Conservation (phyloP, 2,888 invertebrate species). For the Campaea margaritaria region DNA sequence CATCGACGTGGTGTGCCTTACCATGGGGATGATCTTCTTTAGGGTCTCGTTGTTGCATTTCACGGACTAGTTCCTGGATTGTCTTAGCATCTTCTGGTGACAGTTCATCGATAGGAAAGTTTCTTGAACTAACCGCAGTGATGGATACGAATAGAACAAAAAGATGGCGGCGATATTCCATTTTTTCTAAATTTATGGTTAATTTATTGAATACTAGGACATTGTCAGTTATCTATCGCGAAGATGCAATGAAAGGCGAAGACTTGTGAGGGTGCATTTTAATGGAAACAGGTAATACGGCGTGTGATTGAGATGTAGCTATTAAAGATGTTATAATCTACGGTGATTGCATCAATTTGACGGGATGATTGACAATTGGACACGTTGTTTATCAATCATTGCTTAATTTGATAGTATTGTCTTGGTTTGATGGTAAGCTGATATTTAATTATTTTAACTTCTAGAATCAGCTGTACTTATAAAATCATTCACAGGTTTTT, state of each 20-base stretch:
- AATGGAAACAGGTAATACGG: conserved; percentile 7
- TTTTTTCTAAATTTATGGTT: not conserved
- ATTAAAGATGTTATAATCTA: conserved; percentile 7
- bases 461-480: too few relatives aligned
- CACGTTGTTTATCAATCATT: not conserved
- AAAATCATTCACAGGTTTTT: too few relatives aligned
- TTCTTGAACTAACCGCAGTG: not conserved
- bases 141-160: conserved; percentile 7
- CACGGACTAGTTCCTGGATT: conserved; percentile 12
- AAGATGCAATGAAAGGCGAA: not conserved
- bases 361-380: conserved; percentile 3
- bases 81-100: conserved; percentile 1
- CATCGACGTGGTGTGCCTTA: conserved; percentile 6
- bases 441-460: not conserved
- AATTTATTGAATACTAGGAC: not conserved
- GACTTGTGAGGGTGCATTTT: conserved; percentile 6
- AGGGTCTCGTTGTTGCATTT: not conserved
- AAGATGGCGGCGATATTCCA: not conserved
- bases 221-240: conserved; percentile 4
- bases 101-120: not conserved
- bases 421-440: not conserved
- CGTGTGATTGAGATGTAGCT: conserved; percentile 18
- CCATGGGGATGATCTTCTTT: not conserved
- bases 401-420: not conserved
- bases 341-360: conserved; percentile 1